Evolutionary conservation across 53 echinoderm and acorn worm genomes (phyloP), one percentile per base, ranked within the genome.

Genomic region (Holothuria leucospilota): DNA sequence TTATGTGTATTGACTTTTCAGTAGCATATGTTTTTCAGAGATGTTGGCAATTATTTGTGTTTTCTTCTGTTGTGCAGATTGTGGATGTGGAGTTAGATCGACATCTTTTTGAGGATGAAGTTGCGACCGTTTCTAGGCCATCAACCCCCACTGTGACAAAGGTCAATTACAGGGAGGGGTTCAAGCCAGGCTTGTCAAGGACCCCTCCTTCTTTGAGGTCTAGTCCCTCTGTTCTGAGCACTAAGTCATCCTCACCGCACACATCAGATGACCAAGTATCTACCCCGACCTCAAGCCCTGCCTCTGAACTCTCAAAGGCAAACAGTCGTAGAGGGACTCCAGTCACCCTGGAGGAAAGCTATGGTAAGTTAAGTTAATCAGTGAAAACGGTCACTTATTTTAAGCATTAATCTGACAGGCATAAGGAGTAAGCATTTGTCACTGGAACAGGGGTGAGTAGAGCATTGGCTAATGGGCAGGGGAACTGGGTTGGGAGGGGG

Each of bases 41-140:
- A 46, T 11, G 11, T 9, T 11, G 6, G 46, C 56, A 20, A 39
- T 63, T 21, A 63, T 63, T 18, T 63, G 15, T 24, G 8, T 27
- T 63, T 71, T 13, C 30, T 46, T 80, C 8, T 26, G 38, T 63
- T 27, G 53, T 8, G 2, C 59, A 98, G 99, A 90, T 98, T 82
- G 99, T 98, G 70, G 99, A 98, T 77, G 99, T 98, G 1, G 99
- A 98, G 81, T 86, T 98, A 20, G 99, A 98, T 59, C 90, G 99
- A 20, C 95, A 95, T 84, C 86, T 95, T 58, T 93, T 90, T 88
- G 95, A 92, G 64, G 95, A 98, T 38, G 74, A 84, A 20, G 94
- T 90, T 18, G 87, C 87, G 39, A 90, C 92, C 39, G 23, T 89
- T 38, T 96, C 96, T 0, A 86, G 96, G 86, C 96, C 96, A 72